Evolutionary conservation across 2,797 vertebrate species (phyloP).

Genomic region (Coracias cyanogaster): DNA sequence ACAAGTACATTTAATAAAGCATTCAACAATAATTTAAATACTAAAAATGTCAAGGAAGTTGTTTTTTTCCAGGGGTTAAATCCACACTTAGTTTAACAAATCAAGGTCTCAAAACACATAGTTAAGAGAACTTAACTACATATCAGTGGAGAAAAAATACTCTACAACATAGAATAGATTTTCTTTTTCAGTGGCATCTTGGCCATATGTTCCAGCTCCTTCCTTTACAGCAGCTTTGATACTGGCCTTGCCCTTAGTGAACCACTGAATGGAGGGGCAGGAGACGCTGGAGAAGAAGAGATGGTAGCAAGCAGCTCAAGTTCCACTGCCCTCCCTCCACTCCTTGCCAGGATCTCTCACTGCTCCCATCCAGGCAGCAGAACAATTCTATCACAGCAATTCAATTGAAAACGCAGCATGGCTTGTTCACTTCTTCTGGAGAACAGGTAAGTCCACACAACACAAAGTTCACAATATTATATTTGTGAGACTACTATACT

Average conservation of each 20-base stretch:
- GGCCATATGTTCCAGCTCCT: neutral
- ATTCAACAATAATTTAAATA: neutral
- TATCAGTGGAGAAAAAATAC: too few relatives aligned
- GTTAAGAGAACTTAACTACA: neutral
- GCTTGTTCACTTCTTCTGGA: neutral
- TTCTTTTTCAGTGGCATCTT: neutral
- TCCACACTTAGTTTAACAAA: neutral
- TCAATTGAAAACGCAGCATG: neutral
- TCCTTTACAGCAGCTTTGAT: neutral
- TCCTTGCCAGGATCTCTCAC: neutral
- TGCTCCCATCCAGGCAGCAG: neutral
- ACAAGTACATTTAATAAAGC: neutral
- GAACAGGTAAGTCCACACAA: neutral
- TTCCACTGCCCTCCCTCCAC: neutral
- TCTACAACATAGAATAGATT: neutral
- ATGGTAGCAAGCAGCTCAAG: neutral
- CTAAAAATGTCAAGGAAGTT: neutral
- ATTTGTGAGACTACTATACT: neutral
- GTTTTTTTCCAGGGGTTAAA: neutral
- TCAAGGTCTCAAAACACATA: neutral
- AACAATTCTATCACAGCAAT: neutral
- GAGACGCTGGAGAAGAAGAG: neutral
- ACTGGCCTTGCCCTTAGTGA: neutral
- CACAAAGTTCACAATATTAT: neutral
- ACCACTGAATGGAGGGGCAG: neutral